These are phyloP conservation scores for Antitype chi DNA, from an alignment of 2,888 invertebrate genomes.

Conservation along the genomic window DNA sequence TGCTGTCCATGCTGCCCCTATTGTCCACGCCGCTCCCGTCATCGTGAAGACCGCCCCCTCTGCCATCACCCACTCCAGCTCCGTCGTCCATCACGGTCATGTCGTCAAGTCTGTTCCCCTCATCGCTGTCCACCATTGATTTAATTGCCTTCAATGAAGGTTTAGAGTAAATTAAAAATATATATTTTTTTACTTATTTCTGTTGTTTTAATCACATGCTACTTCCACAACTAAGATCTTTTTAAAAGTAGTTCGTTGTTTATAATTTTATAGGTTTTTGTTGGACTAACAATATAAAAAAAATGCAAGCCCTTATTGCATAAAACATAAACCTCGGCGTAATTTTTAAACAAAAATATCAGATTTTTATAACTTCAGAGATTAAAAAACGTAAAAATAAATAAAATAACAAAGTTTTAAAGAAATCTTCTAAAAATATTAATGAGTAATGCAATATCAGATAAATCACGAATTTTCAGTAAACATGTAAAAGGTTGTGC, in stretches of 20 bases:
- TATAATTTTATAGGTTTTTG: neutral
- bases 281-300: neutral
- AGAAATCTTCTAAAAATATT: neutral
- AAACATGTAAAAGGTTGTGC: neutral
- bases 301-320: neutral
- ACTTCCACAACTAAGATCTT: neutral
- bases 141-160: constrained; percentile 55
- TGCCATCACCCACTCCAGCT: constrained; percentile 83
- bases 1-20: constrained; percentile 71
- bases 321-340: neutral
- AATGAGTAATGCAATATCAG: constrained; percentile 1
- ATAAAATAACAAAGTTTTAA: neutral
- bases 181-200: constrained; percentile 38
- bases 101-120: constrained; percentile 82
- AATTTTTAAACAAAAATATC: neutral
- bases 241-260: neutral
- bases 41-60: constrained; percentile 84
- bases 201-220: constrained; percentile 21
- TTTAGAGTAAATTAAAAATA: constrained; percentile 54
- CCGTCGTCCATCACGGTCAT: constrained; percentile 82
- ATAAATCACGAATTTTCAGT: constrained; percentile 4
- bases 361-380: neutral
- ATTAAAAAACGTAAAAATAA: neutral
- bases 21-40: constrained; percentile 80
- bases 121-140: constrained; percentile 79